Evolutionary conservation across 2,797 vertebrate genomes (phyloP).

Genomic region (Epinephelus coioides): DNA sequence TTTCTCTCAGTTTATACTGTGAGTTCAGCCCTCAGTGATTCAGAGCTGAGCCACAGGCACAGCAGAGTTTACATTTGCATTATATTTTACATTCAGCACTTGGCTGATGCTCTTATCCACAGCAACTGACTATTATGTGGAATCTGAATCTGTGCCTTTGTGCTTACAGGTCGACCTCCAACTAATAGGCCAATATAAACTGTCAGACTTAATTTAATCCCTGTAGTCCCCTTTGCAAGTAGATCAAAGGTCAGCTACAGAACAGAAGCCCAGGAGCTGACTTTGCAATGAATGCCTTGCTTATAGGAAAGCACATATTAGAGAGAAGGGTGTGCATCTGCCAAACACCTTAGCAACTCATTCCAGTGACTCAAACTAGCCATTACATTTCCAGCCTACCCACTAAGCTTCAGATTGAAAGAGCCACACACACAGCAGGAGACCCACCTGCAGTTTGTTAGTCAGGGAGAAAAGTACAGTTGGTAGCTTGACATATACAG

Average conservation of each 20-base stretch:
- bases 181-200: slow-evolving; percentile 53
- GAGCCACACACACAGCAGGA: not conserved
- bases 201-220: slow-evolving; percentile 55
- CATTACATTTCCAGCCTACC: not conserved
- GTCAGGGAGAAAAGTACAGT: slow-evolving; percentile 36
- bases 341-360: not conserved
- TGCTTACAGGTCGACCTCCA: slow-evolving; percentile 35
- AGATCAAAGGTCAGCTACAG: slow-evolving; percentile 43
- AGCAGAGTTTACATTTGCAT: slow-evolving; percentile 23
- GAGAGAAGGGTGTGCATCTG: not conserved
- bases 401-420: not conserved
- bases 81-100: slow-evolving; percentile 3
- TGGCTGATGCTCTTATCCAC: not conserved
- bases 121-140: slow-evolving; percentile 25
- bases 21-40: slow-evolving; percentile 18
- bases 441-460: not conserved
- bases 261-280: slow-evolving; percentile 30
- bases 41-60: slow-evolving; percentile 1
- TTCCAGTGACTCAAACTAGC: not conserved
- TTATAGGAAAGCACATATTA: not conserved
- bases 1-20: slow-evolving; percentile 9
- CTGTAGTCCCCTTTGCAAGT: slow-evolving; percentile 6
- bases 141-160: slow-evolving; percentile 41
- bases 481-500: slow-evolving; percentile 23
- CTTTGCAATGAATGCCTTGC: slow-evolving; percentile 16